Percentiles rank a stretch among this genome's conserved stretches.
Conservation (phyloP, 2,797 vertebrate genomes). For the Crocodylus rhombifer region DNA sequence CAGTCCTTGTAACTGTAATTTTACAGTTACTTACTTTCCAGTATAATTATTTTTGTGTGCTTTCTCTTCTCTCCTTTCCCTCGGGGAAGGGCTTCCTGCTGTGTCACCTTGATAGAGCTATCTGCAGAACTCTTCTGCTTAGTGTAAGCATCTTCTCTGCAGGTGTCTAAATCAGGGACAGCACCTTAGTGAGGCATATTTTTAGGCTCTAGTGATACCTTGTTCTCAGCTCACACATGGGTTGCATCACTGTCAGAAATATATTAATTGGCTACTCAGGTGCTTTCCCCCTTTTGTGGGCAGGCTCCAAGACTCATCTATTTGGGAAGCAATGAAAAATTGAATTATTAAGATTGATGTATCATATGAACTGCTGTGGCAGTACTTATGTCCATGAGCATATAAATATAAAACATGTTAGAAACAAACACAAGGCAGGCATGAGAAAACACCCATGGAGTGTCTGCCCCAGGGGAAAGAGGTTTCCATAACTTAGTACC, state of each 20-base stretch:
- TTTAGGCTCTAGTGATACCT: background rate
- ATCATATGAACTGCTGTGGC: background rate
- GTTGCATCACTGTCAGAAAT: background rate
- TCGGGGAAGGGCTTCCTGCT: background rate
- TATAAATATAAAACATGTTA: background rate
- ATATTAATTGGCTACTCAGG: background rate
- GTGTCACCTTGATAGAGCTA: background rate
- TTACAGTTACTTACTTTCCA: conserved; percentile 36
- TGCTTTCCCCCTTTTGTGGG: background rate
- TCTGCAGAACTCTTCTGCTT: background rate
- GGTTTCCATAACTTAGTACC: background rate
- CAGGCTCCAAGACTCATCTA: background rate
- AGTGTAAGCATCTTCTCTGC: background rate
- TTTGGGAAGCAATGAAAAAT: background rate
- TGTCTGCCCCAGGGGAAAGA: background rate
- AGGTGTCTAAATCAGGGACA: conserved; percentile 7
- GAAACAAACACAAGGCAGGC: background rate
- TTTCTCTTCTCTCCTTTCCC: background rate
- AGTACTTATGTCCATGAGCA: background rate
- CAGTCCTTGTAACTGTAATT: conserved; percentile 23
- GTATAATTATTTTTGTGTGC: conserved; percentile 58
- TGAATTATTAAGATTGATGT: background rate
- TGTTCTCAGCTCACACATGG: background rate
- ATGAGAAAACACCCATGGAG: background rate
- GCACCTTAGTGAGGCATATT: background rate